Base-by-base conservation (phyloP, 2,888 invertebrate species). In the Diadegma fenestrale region DNA sequence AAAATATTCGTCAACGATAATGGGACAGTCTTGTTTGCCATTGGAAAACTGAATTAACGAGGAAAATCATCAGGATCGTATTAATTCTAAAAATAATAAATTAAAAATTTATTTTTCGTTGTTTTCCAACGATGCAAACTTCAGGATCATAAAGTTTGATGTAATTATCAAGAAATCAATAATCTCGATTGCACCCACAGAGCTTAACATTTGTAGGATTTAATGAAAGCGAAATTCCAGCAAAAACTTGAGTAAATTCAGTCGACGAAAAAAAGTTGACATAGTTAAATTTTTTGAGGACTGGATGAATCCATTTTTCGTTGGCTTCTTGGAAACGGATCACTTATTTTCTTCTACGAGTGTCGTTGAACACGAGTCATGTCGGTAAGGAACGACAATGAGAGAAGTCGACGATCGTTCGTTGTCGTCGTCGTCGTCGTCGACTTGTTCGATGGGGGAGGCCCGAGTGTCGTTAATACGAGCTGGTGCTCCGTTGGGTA, bases 381-480 rank as follows among this genome's bases (percentile, higher is more conserved):
- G 51, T 48, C 48, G 79, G 63, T 71, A 17, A 58, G 71, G 33
- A 48, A 26, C 58, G 58, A 78, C 54, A 54, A 78, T 43, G 78
- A 61, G 78, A 58, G 26, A 61, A 22, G 30, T 37, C 54, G 77
- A 54, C 41, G 43, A 66, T 45, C 51, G 14, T 22, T 48, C 64
- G 48, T 45, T 33, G 33, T 33, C 48, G 76, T 33, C 61, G 75
- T 61, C 37, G 48, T 41, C 68, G 48, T 45, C 45, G 77, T 45
- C 73, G 76, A 66, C 72, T 48, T 73, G 54, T 61, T 73, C 61
- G 61, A 64, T 64, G 61, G 75, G 61, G 68, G 71, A 61, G 63
- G 61, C 33, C 26, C 69, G 66, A 48, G 51, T 73, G 84, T 85
- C 81, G 84, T 84, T 84, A 71, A 71, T 79, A 76, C 80, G 84